Evolutionary conservation across 2,113 vertebrate genomes (phyloP), one percentile per base, ranked within the genome.

Genomic region (Melospiza melodia): DNA sequence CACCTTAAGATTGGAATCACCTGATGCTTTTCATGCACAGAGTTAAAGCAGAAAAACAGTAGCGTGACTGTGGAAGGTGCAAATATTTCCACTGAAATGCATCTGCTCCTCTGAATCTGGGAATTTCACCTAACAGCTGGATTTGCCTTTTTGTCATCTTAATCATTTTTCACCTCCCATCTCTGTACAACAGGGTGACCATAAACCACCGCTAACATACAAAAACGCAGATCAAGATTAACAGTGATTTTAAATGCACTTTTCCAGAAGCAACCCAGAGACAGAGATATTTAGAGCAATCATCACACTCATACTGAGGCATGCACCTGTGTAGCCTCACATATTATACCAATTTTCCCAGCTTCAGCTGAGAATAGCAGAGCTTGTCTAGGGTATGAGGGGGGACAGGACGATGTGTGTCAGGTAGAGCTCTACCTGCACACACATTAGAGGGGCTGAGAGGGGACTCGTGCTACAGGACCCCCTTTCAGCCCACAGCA

Each of bases 351-450:
- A 8, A 27, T 62, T 77, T 22, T 48, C 19, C 57, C 54, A 46
- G 54, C 66, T 88, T 71, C 58, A 65, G 25, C 65, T 66, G 81
- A 25, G 16, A 90, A 57, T 31, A 74, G 67, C 54, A 59, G 61
- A 39, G 49, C 10, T 25, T 9, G 5, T 43, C 33, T 74, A 6
- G 8, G 25, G 20, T 68, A 31, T 9, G 41, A 82, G 66, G 14
- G 35, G 43, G 65, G 35, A 52, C 2, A 0, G 25, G 63, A 76
- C 74, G 57, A 63, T 52, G 27, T 2, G 15, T 20, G 33, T 23
- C 27, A 69, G 84, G 12, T 37, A 9, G 11, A 61, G 21, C 75
- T 66, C 2, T 15, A 73, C 7, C 27, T 0, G 0, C 58, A 61
- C 0, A 0, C 14, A 61, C 12, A 2, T 41, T 35, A 52, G 44